Conservation (phyloP, 2,888 invertebrate genomes). For the Lingula anatina region DNA sequence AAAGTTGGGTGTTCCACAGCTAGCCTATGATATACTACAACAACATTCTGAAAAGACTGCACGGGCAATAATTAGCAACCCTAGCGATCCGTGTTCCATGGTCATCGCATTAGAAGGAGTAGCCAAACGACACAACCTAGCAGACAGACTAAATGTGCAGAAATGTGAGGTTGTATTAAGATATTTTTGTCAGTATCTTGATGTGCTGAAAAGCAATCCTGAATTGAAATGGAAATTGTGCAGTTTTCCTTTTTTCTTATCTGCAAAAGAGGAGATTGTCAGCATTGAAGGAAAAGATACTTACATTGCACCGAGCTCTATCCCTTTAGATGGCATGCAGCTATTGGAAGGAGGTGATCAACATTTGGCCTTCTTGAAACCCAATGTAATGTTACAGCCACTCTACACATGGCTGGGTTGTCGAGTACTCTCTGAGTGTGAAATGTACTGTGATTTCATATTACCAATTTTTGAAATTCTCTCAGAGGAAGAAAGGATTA, state of each 20-base stretch:
- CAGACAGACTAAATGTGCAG: no score
- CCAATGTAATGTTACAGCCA: constrained; percentile 4
- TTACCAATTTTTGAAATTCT: constrained; percentile 9
- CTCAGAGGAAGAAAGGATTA: neutral
- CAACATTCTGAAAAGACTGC: no score
- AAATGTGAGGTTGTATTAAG: no score
- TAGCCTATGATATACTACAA: no score
- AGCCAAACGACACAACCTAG: no score
- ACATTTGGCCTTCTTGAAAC: constrained; percentile 2
- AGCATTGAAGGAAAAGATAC: neutral
- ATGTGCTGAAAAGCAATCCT: no score
- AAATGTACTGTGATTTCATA: constrained; percentile 12
- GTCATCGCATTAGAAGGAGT: no score
- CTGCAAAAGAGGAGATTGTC: neutral
- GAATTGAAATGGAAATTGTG: no score
- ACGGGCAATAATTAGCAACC: no score
- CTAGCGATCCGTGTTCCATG: no score
- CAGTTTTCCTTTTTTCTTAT: neutral
- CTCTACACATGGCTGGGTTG: constrained; percentile 16
- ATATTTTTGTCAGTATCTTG: no score
- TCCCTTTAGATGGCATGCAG: constrained; percentile 2
- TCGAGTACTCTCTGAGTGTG: neutral
- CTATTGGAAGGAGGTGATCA: constrained; percentile 4
- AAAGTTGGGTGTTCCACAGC: no score
- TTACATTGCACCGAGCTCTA: neutral